Evolutionary conservation across 2,113 vertebrate genomes (phyloP).

Genomic region (Rhinolophus sinicus): DNA sequence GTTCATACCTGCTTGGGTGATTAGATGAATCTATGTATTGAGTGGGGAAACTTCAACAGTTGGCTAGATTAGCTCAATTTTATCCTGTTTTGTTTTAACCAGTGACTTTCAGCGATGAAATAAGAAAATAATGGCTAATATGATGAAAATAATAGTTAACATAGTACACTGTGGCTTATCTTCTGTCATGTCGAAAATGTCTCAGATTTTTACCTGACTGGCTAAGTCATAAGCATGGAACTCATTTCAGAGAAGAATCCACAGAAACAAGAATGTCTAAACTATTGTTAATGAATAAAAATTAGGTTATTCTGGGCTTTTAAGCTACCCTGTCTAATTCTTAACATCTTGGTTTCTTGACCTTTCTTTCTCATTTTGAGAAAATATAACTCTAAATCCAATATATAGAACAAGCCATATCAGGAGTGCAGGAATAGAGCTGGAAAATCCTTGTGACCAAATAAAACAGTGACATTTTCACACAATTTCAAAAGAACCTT

Average conservation of each 20-base stretch:
- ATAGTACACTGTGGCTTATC: not conserved
- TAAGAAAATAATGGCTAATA: not conserved
- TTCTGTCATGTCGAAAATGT: not conserved
- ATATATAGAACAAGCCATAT: not conserved
- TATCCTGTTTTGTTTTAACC: not conserved
- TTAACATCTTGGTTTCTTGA: not conserved
- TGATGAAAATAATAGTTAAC: no score
- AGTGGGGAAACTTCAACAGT: not conserved
- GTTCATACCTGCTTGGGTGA: not conserved
- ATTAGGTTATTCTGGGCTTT: not conserved
- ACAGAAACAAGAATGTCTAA: not conserved
- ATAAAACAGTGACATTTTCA: conserved; percentile 2
- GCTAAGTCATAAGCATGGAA: not conserved
- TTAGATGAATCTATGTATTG: not conserved
- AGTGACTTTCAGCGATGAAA: conserved; percentile 7
- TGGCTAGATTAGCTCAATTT: not conserved
- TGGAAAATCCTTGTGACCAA: not conserved
- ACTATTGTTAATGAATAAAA: not conserved
- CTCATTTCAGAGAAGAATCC: not conserved
- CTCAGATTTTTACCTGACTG: not conserved
- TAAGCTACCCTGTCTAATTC: not conserved
- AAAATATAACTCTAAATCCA: conserved; percentile 9
- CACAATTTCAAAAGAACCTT: not conserved
- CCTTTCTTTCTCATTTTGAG: not conserved
- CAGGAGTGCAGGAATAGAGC: not conserved